Percentiles rank a stretch among this genome's conserved stretches.
phyloP scores from a whole-genome alignment of 1,140 invertebrate genomes.

The Hyles euphorbiae region DNA sequence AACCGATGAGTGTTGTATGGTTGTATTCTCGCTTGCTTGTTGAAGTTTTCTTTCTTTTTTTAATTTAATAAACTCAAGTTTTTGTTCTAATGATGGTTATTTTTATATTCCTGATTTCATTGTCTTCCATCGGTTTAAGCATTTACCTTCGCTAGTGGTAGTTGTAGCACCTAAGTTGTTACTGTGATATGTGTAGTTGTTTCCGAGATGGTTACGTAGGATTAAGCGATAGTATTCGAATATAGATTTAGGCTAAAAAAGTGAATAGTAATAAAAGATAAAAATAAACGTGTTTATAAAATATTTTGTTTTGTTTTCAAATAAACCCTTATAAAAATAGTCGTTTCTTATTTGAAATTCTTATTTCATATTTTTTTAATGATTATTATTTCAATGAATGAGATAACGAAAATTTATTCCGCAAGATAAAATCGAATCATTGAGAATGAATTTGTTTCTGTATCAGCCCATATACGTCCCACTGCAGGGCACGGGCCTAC shows the following conservation, averaged over 20 bases:
- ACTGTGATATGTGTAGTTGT: conserved; percentile 60
- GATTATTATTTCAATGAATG: no score
- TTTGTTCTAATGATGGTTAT: conserved; percentile 57
- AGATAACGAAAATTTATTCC: no score
- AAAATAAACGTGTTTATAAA: conserved; percentile 30
- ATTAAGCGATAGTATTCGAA: conserved; percentile 12
- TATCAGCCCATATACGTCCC: no score
- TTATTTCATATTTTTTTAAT: no score
- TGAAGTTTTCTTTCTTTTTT: conserved; percentile 61
- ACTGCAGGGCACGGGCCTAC: no score
- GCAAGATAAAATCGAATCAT: no score
- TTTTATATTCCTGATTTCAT: conserved; percentile 59
- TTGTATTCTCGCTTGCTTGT: conserved; percentile 58
- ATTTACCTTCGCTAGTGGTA: conserved; percentile 52
- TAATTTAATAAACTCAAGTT: conserved; percentile 67
- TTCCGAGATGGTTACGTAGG: conserved; percentile 31
- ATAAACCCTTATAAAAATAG: background rate
- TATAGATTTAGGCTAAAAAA: no score
- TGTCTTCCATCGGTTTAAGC: conserved; percentile 59
- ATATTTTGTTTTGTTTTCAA: conserved; percentile 31
- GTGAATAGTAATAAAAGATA: no score
- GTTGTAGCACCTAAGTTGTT: conserved; percentile 16
- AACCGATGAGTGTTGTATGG: conserved; percentile 63
- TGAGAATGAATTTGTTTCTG: no score
- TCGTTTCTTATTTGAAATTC: no score